Evolutionary conservation across 1,140 invertebrate genomes (phyloP), one percentile per base, ranked within the genome.

Genomic region (Diabrotica undecimpunctata): DNA sequence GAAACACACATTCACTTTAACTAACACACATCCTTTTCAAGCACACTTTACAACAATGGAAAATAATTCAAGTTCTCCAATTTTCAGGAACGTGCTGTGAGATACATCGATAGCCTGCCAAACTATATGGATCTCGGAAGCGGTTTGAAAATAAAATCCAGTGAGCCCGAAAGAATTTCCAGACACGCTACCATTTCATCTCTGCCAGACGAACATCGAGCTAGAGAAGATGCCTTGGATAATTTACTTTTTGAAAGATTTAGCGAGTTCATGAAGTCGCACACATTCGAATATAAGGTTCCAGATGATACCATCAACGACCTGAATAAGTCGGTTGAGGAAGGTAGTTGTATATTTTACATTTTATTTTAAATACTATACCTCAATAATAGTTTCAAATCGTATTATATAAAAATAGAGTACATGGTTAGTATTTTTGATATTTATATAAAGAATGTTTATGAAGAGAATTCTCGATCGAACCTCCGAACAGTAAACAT

Each of bases 261-360:
- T 38, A 84, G 87, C 63, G 85, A 87, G 64, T 92, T 91, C 83
- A 81, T 93, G 56, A 86, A 89, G 67, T 88, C 87, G 60, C 90
- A 91, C 78, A 90, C 90, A 11, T 83, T 92, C 53, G 89, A 92
- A 76, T 85, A 92, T 66, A 90, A 88, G 75, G 79, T 92, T 10
- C 90, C 90, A 25, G 86, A 86, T 64, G 83, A 84, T 25, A 82
- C 87, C 65, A 83, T 89, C 66, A 82, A 84, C 68, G 86, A 88
- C 70, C 84, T 89, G 80, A 88, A 84, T 81, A 84, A 83, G 63
- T 88, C 84, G 68, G 63, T 72, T 1, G 86, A 86, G 74, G 86
- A 87, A 86, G 83, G 83, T 85, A 79, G 72, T 14, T 74, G 11
- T 46, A 46, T 46, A 25, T 25, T 25, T 25, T 25, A 25, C 25